Percentiles rank a stretch among this genome's conserved stretches.
Evolutionary conservation across 37 sponge, comb jelly and placozoan genomes (phyloP).

Genomic region (Ephydatia muelleri): DNA sequence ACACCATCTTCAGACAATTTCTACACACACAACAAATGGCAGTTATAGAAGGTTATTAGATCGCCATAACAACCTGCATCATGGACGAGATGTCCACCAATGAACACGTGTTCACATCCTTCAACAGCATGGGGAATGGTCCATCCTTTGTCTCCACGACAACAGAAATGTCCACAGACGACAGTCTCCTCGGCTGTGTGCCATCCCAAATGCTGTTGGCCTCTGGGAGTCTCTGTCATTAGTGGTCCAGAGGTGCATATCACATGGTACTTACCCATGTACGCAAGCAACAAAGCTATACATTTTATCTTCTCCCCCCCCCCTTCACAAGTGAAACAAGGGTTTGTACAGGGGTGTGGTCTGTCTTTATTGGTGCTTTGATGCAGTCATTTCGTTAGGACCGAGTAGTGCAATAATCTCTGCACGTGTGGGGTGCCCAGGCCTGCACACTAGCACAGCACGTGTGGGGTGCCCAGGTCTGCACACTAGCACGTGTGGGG

Average conservation of each 20-base stretch:
- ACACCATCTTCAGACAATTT: neutral
- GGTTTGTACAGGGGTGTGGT: too few relatives aligned
- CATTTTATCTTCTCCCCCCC: neutral
- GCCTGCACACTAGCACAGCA: too few relatives aligned
- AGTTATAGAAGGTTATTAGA: neutral
- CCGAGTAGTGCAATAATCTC: too few relatives aligned
- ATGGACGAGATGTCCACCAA: constrained; percentile 44
- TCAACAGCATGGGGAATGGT: constrained; percentile 69
- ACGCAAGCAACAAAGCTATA: neutral
- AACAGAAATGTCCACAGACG: constrained; percentile 78
- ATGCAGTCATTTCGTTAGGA: too few relatives aligned
- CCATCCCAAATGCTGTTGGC: constrained; percentile 67
- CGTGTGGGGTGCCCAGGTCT: too few relatives aligned
- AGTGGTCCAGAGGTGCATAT: too few relatives aligned
- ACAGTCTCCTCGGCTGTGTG: neutral
- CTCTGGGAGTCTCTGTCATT: constrained; percentile 72
- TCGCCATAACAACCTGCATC: constrained; percentile 17
- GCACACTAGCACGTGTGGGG: too few relatives aligned
- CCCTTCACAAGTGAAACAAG: too few relatives aligned
- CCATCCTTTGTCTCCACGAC: constrained; percentile 75
- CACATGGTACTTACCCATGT: too few relatives aligned
- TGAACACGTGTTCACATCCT: constrained; percentile 56
- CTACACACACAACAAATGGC: neutral
- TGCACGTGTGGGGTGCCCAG: too few relatives aligned
- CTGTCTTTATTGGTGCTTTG: too few relatives aligned